phyloP scores from a whole-genome alignment of 2,113 vertebrate species.

The Alosa alosa region DNA sequence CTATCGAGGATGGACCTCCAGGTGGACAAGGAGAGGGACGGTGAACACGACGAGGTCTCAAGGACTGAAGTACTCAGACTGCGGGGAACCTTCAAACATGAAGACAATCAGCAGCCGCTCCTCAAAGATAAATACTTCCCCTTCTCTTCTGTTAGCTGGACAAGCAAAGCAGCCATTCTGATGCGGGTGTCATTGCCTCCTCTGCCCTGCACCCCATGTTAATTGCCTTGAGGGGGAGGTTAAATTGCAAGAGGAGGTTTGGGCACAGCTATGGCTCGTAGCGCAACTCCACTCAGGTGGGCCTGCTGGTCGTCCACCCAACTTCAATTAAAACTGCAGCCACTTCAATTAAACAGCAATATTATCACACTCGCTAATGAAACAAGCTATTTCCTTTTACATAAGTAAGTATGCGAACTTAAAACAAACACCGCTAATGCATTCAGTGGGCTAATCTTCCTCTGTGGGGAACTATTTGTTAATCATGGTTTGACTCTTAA shows the following conservation, averaged over 20 bases:
- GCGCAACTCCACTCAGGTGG: conserved; percentile 26
- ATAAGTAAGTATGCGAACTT: conserved; percentile 43
- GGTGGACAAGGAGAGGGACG: conserved; percentile 29
- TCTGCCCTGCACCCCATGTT: conserved; percentile 28
- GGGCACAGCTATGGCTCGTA: neutral
- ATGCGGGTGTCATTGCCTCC: conserved; percentile 32
- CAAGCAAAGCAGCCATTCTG: neutral
- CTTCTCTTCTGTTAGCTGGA: neutral
- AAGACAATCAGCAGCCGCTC: conserved; percentile 38
- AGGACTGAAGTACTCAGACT: conserved; percentile 45
- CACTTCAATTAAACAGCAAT: conserved; percentile 43
- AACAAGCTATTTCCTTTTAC: conserved; percentile 33
- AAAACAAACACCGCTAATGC: conserved; percentile 55
- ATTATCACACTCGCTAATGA: conserved; percentile 42
- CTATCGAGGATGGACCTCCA: conserved; percentile 23
- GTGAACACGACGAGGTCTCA: conserved; percentile 41
- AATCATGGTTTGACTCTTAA: conserved; percentile 74
- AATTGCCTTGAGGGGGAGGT: conserved; percentile 39
- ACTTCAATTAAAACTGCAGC: conserved; percentile 26
- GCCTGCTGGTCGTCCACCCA: conserved; percentile 30
- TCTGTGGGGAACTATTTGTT: conserved; percentile 71
- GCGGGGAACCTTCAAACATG: conserved; percentile 56
- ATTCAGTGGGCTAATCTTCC: conserved; percentile 63
- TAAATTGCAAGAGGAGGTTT: conserved; percentile 40
- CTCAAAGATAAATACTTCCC: conserved; percentile 34